Conservation (phyloP, 2,113 vertebrate species). For the Tamias sibiricus region DNA sequence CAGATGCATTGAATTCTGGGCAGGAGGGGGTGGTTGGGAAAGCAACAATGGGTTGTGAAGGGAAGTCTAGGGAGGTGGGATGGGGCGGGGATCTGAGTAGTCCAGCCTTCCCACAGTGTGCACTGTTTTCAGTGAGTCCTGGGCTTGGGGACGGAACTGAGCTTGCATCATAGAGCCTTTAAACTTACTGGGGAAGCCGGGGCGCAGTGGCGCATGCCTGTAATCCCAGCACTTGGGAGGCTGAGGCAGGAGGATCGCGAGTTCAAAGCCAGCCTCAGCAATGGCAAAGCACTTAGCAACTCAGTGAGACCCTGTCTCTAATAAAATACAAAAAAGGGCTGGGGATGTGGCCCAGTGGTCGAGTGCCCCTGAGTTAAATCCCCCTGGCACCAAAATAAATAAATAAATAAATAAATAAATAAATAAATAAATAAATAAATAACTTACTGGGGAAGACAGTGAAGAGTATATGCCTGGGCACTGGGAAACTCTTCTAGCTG, state of each 20-base stretch:
- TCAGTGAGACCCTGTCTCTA: too few species aligned
- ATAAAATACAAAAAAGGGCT: too few species aligned
- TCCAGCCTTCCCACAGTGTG: accelerated
- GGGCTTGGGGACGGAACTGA: background rate
- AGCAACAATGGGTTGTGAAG: background rate
- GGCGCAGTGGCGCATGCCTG: too few species aligned
- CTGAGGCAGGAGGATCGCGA: too few species aligned
- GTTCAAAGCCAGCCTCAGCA: too few species aligned
- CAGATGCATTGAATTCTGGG: background rate
- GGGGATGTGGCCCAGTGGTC: too few species aligned
- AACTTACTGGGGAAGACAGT: background rate
- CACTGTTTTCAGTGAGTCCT: background rate
- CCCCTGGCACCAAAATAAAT: too few species aligned
- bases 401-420: too few species aligned
- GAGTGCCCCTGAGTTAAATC: too few species aligned
- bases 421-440: too few species aligned
- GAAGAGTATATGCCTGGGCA: background rate
- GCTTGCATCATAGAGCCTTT: background rate
- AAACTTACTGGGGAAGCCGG: background rate
- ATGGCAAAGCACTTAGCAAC: too few species aligned
- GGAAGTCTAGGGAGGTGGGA: background rate
- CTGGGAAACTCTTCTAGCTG: background rate
- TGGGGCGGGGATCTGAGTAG: background rate
- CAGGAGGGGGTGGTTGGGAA: background rate
- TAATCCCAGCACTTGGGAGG: too few species aligned